Evolutionary conservation across 2,797 vertebrate species (phyloP), one percentile per base, ranked within the genome.

Genomic region (Nothura maculosa): DNA sequence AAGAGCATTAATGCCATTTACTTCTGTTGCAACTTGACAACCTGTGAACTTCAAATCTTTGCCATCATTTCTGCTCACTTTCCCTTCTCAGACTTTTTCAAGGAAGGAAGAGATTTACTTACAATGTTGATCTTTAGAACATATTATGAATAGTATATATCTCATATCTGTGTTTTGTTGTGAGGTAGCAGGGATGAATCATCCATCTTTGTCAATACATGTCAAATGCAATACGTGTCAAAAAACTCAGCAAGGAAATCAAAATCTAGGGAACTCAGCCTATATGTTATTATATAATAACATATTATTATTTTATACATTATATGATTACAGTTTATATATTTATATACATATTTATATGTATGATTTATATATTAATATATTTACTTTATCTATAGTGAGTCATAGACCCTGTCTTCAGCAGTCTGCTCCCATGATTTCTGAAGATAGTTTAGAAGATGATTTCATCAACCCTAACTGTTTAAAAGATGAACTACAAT

Each of bases 361-460:
- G 38, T 38, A 38, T 38, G 12, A 38, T 38, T 38, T 38, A 38
- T 38, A 38, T 38, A 38, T 38, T 38, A 38, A 38, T n/a, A 42
- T 43, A 43, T 22, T 47, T 69, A 62, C 32, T 14, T 75, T 34
- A 30, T 2, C 2, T 9, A 20, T 52, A 64, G 30, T 45, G 54
- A 90, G 11, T 5, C 40, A 52, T 52, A 61, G 40, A 5, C 22
- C n/a, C n/a, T 73, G 3, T 40, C 34, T 54, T 67, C 77, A 22
- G 67, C 64, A 81, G 6, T 74, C 22, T 69, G 12, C 22, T 81
- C 6, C 19, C 5, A 5, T 43, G n/a, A 73, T 52, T 64, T 69
- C 81, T 80, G 42, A 80, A 66, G 28, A 27, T 28, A 73, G 50
- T 64, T 69, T 85, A 77, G 36, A 80, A 60, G 28, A 27, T 30